Conservation (phyloP, 1,140 invertebrate genomes). For the Steinernema feltiae region DNA sequence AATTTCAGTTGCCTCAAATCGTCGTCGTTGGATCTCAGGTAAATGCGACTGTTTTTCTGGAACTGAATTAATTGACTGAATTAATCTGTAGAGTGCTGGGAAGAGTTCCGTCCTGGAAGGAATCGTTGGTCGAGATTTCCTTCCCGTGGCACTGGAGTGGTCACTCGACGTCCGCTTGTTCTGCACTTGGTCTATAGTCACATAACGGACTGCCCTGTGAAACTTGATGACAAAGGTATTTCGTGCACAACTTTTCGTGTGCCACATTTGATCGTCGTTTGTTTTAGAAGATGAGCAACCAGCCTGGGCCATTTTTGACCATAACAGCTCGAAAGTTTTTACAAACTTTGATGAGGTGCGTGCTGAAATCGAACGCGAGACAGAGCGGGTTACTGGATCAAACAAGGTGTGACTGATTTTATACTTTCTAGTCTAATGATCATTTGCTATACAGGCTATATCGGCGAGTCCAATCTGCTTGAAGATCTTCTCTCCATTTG, state of each 20-base stretch:
- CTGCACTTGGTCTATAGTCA: conserved; percentile 86
- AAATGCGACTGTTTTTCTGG: too few relatives aligned
- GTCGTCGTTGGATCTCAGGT: conserved; percentile 97
- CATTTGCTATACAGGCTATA: conserved; percentile 67
- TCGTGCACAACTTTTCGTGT: neutral
- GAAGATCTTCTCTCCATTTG: conserved; percentile 83
- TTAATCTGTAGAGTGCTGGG: conserved; percentile 76
- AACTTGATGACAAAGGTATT: conserved; percentile 5
- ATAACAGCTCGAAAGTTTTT: conserved; percentile 80
- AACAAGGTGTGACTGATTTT: conserved; percentile 69
- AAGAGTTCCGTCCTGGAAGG: conserved; percentile 99
- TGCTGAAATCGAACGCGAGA: conserved; percentile 83
- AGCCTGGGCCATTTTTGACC: conserved; percentile 85
- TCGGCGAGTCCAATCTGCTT: conserved; percentile 89
- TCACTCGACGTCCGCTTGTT: conserved; percentile 85
- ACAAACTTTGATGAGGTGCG: conserved; percentile 85
- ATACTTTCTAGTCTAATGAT: neutral
- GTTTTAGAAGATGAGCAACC: conserved; percentile 9
- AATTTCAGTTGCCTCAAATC: conserved; percentile 96
- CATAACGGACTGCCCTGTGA: conserved; percentile 59
- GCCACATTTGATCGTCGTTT: neutral
- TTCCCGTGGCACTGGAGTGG: conserved; percentile 95
- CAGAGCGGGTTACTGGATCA: conserved; percentile 80
- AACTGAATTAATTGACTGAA: conserved; percentile 18
- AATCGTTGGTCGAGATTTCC: conserved; percentile 91